phyloP scores from a whole-genome alignment of 1,140 invertebrate genomes.

The Cherax destructor region DNA sequence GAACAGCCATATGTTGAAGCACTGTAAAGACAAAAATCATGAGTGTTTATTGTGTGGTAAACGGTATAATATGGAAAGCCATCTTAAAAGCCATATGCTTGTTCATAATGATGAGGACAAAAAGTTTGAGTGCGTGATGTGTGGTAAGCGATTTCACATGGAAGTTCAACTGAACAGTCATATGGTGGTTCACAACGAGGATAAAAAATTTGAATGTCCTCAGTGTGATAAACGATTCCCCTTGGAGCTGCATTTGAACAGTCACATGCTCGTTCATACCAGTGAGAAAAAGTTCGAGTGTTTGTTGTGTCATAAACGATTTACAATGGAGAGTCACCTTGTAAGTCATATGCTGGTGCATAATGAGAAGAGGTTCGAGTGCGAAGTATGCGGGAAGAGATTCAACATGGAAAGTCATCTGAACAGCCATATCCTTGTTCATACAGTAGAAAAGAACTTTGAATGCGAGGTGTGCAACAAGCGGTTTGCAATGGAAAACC shows the following conservation, averaged over 20 bases:
- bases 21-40: conserved; percentile 72
- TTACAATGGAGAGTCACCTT: conserved; percentile 93
- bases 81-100: conserved; percentile 91
- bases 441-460: conserved; percentile 73
- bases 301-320: conserved; percentile 90
- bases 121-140: conserved; percentile 86
- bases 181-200: conserved; percentile 53
- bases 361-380: conserved; percentile 80
- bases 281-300: conserved; percentile 84
- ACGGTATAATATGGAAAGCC: conserved; percentile 53
- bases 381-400: conserved; percentile 86
- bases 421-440: conserved; percentile 73
- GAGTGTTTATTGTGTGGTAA: conserved; percentile 60
- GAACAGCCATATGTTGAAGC: conserved; percentile 67
- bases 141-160: conserved; percentile 90
- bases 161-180: conserved; percentile 81
- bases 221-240: conserved; percentile 51
- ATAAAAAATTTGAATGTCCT: conserved; percentile 45
- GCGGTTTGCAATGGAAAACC: conserved; percentile 55
- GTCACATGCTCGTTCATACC: conserved; percentile 59
- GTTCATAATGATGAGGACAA: conserved; percentile 82
- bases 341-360: conserved; percentile 94
- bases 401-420: conserved; percentile 89
- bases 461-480: conserved; percentile 63
- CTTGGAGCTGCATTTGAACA: conserved; percentile 54